Evolutionary conservation across 2,888 invertebrate species (phyloP), one percentile per base, ranked within the genome.

Genomic region (Sthenelais limicola): DNA sequence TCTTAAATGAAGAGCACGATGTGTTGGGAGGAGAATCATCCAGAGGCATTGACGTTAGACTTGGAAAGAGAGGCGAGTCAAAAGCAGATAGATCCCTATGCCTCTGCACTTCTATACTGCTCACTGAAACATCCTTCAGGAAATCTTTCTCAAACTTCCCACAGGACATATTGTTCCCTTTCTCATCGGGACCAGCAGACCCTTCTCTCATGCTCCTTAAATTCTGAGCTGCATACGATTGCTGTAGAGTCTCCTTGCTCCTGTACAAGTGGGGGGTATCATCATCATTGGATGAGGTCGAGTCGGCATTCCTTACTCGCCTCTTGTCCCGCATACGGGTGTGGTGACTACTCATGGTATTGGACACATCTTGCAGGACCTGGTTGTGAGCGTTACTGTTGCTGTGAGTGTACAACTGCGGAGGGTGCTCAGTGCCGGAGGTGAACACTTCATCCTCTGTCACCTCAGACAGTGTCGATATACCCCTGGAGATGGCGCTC

Each of bases 171-270:
- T 9, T 30, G 1, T 35, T 24, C 51, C 51, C 18, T 7, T 51
- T 5, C 1, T 28, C 24, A 30, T 18, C 30, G 33, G 26, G 48
- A 32, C 48, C 52, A 12, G 32, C 35, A n/a, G 33, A 30, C 18
- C n/a, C 2, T 81, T 82, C 33, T 81, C 78, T 75, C 78, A 85
- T 80, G 9, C 80, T 81, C 9, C 82, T 80, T 52, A 85, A 75
- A 70, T 82, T 82, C 49, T 79, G 75, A 0, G 84, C 84, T 0
- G 85, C 81, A 72, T 81, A 83, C 0, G 84, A 84, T 48, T 81
- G 82, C 79, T 79, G 80, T 32, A 84, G 80, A 5, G 83, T 80
- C 68, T 82, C 81, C 43, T 81, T 78, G 0, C 81, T 80, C 24
- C 83, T 74, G 71, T 82, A 82, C 76, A 84, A 80, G 68, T 82